Conservation (phyloP, 2,888 invertebrate genomes). For the Leucania comma region DNA sequence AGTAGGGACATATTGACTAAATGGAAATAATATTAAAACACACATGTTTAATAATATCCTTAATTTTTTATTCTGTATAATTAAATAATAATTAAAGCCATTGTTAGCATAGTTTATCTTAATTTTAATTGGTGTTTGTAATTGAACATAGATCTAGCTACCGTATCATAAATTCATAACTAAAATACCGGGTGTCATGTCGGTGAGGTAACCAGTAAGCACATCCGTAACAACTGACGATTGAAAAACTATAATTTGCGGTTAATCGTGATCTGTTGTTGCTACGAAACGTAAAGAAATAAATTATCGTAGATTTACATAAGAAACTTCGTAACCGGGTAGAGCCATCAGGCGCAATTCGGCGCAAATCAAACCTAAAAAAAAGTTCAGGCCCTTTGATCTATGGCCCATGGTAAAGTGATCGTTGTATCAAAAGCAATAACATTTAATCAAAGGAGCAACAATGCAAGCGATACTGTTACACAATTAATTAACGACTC, state of each 20-base stretch:
- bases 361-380: background rate
- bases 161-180: constrained; percentile 20
- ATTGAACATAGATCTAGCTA: constrained; percentile 20
- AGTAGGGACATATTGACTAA: background rate
- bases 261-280: constrained; percentile 44
- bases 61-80: constrained; percentile 28
- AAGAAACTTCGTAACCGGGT: constrained; percentile 11
- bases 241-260: constrained; percentile 46
- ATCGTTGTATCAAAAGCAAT: background rate
- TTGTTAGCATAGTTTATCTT: constrained; percentile 13
- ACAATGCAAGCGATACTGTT: background rate
- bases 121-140: constrained; percentile 26
- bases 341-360: background rate
- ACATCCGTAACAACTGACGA: constrained; percentile 42
- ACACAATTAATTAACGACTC: constrained; percentile 22
- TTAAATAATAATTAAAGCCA: constrained; percentile 9
- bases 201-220: background rate
- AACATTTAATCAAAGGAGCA: background rate
- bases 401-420: background rate
- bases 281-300: constrained; percentile 15
- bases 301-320: constrained; percentile 34
- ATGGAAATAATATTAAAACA: background rate
- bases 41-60: background rate
- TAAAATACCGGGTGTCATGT: constrained; percentile 7
- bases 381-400: background rate